Evolutionary conservation across 1,140 invertebrate species (phyloP), one percentile per base, ranked within the genome.

Genomic region (Batillaria attramentaria): DNA sequence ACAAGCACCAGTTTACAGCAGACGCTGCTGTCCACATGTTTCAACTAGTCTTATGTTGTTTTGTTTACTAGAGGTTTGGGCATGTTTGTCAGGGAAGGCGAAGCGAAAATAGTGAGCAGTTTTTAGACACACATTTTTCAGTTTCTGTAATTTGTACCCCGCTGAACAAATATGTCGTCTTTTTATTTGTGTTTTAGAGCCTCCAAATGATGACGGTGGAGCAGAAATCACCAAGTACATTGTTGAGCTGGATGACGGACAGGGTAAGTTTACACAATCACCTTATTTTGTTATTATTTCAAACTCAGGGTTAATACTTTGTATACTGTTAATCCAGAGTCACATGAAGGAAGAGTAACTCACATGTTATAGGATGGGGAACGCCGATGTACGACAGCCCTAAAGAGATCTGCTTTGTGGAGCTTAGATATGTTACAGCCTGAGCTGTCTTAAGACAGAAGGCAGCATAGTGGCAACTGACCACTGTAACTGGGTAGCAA

Each of bases 201-300:
- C 95, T 31, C 95, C 96, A 0, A 83, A 89, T n/a, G 95, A 96
- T 84, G 92, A 93, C 78, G 96, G 95, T 28, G 96, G 96, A 24
- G 93, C 94, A 1, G 92, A 94, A n/a, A 93, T 97, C 72, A 92
- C 93, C 20, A 92, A 92, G n/a, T 97, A 96, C 87, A 93, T 94
- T 78, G 89, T 97, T 50, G 92, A 94, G 87, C 85, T 94, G 43
- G 91, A 93, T 86, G 87, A 91, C 82, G 92, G 92, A 57, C 87
- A 88, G 84, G 92, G 92, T 91, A 82, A 85, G 85, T 68, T 37
- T 16, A n/a, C n/a, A 24, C 35, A 50, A 10, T 70, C 42, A 37
- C 33, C 33, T 62, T 65, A 37, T 39, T 31, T 57, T 18, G 3
- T 37, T 42, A 20, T 31, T n/a, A 42, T 41, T 46, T 43, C 3